phyloP scores from a whole-genome alignment of 2,113 vertebrate species.

The Hippocampus guttulatus region DNA sequence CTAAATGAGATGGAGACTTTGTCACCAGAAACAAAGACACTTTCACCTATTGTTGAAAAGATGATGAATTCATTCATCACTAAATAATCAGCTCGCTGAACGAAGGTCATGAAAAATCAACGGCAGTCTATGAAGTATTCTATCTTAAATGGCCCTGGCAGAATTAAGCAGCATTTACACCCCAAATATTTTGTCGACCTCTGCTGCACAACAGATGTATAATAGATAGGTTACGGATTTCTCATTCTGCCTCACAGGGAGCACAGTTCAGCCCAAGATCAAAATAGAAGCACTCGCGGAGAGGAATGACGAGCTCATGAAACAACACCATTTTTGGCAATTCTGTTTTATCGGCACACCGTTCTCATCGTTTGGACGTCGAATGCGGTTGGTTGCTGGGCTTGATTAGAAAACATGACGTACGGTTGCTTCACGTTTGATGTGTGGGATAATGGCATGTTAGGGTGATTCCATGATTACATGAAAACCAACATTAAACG shows the following conservation, averaged over 20 bases:
- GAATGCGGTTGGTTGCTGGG: background rate
- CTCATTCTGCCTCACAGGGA: conserved; percentile 28
- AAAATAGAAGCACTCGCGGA: conserved; percentile 17
- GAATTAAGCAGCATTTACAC: background rate
- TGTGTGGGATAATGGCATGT: background rate
- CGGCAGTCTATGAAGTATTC: background rate
- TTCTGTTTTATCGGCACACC: conserved; percentile 42
- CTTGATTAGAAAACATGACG: conserved; percentile 32
- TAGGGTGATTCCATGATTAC: background rate
- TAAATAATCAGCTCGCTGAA: background rate
- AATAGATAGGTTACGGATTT: background rate
- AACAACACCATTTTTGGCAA: conserved; percentile 31
- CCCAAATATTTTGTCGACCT: background rate
- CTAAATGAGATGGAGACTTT: too few species aligned
- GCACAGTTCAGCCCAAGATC: conserved; percentile 17
- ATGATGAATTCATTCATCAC: background rate
- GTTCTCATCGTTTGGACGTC: conserved; percentile 24
- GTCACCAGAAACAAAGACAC: too few species aligned
- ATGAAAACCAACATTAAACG: too few species aligned
- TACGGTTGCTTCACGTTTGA: conserved; percentile 9
- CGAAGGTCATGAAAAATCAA: background rate
- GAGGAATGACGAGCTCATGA: conserved; percentile 26
- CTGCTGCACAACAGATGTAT: background rate
- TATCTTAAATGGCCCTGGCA: background rate
- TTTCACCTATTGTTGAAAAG: background rate